phyloP scores from a whole-genome alignment of 2,888 invertebrate genomes.

The Nomada goodeniana region DNA sequence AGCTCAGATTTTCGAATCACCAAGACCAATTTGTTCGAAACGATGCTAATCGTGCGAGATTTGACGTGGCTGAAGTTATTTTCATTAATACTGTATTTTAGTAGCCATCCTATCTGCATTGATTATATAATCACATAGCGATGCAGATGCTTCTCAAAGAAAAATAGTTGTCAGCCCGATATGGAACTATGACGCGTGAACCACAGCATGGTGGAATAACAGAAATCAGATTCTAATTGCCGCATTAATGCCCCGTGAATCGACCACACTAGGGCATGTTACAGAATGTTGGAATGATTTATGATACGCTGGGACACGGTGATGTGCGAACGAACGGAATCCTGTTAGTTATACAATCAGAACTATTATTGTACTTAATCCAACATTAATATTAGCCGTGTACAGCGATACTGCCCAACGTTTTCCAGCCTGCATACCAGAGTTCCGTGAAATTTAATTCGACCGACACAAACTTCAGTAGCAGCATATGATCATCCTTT shows the following conservation, averaged over 20 bases:
- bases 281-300: slow-evolving; percentile 44
- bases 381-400: not conserved
- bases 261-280: slow-evolving; percentile 23
- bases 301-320: slow-evolving; percentile 15
- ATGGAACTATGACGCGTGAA: slow-evolving; percentile 22
- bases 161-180: slow-evolving; percentile 8
- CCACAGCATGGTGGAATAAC: slow-evolving; percentile 32
- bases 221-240: slow-evolving; percentile 52
- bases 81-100: too few relatives aligned
- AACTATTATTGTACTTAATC: not conserved
- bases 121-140: too few relatives aligned
- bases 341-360: slow-evolving; percentile 7
- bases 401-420: not conserved
- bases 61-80: too few relatives aligned
- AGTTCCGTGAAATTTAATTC: not conserved
- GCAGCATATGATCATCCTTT: not conserved
- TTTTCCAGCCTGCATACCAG: not conserved
- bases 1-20: too few relatives aligned
- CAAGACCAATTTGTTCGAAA: too few relatives aligned
- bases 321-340: slow-evolving; percentile 19
- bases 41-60: too few relatives aligned
- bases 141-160: not conserved
- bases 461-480: not conserved
- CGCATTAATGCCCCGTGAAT: slow-evolving; percentile 57
- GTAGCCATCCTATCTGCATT: too few relatives aligned